Evolutionary conservation across 2,113 vertebrate genomes (phyloP).

Genomic region (Sander vitreus): DNA sequence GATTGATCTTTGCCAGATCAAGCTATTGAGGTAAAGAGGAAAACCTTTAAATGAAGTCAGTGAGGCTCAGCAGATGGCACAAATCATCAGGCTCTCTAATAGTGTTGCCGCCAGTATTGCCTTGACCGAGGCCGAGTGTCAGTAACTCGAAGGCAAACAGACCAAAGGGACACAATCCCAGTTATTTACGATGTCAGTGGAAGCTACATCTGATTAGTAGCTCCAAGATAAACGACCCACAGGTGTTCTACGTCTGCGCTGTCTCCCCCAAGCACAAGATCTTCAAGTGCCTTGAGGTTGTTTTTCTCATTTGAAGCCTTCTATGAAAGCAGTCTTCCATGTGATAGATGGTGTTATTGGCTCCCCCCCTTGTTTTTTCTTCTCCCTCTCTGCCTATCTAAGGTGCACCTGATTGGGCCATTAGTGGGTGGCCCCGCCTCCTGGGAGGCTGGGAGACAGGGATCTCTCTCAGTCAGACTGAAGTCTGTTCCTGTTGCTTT

Average conservation of each 20-base stretch:
- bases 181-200: slow-evolving; percentile 39
- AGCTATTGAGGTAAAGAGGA: not conserved
- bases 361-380: no score
- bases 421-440: no score
- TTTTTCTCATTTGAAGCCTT: slow-evolving; percentile 19
- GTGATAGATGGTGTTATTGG: slow-evolving; percentile 34
- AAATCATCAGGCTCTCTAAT: slow-evolving; percentile 28
- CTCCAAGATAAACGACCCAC: not conserved
- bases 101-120: not conserved
- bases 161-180: slow-evolving; percentile 15
- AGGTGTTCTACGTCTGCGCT: not conserved
- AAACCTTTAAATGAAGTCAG: slow-evolving; percentile 28
- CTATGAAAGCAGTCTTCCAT: slow-evolving; percentile 50
- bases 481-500: no score
- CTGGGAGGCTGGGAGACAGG: no score
- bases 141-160: not conserved
- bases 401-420: no score
- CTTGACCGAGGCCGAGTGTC: slow-evolving; percentile 9
- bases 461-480: no score
- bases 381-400: no score
- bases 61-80: slow-evolving; percentile 20
- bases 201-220: slow-evolving; percentile 16
- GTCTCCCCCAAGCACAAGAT: not conserved
- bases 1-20: slow-evolving; percentile 11
- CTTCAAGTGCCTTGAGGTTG: not conserved